Conservation (phyloP, 1,140 invertebrate species). For the Venustaconcha ellipsiformis region DNA sequence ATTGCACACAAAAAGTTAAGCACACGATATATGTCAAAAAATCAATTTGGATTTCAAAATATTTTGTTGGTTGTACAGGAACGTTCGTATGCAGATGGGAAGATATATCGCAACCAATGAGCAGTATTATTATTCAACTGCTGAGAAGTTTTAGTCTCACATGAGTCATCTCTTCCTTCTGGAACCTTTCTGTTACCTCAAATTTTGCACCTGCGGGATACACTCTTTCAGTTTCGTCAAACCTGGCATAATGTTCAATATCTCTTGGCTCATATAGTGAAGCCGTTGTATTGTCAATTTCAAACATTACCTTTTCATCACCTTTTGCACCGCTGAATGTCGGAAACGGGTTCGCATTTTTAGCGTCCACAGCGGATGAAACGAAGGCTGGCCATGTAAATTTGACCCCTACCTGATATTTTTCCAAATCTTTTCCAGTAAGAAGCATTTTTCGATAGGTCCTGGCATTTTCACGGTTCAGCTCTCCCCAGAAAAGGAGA, state of each 20-base stretch:
- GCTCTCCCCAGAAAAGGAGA: constrained; percentile 8
- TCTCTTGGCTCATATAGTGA: constrained; percentile 14
- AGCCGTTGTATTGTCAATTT: constrained; percentile 8
- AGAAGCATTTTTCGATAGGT: constrained; percentile 16
- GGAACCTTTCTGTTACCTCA: neutral
- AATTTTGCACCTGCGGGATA: constrained; percentile 24
- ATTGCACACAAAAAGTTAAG: no score
- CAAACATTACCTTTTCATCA: constrained; percentile 5
- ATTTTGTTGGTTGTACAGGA: no score
- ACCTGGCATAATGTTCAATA: constrained; percentile 18
- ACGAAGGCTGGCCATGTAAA: constrained; percentile 18
- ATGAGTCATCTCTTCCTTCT: no score
- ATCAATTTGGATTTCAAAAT: no score
- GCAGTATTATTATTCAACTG: no score
- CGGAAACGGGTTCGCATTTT: constrained; percentile 14
- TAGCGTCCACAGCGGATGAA: neutral
- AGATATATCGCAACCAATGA: no score
- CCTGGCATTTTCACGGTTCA: neutral
- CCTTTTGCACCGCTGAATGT: constrained; percentile 1
- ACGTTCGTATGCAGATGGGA: no score
- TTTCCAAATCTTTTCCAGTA: neutral
- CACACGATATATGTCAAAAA: no score
- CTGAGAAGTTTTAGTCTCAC: no score
- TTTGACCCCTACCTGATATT: constrained; percentile 3
- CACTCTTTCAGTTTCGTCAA: constrained; percentile 13